A percentile compares a stretch with the other conserved stretches of the same genome.
phyloP scores from a whole-genome alignment of 2,797 vertebrate genomes.

The Ctenopoma kingsleyae region DNA sequence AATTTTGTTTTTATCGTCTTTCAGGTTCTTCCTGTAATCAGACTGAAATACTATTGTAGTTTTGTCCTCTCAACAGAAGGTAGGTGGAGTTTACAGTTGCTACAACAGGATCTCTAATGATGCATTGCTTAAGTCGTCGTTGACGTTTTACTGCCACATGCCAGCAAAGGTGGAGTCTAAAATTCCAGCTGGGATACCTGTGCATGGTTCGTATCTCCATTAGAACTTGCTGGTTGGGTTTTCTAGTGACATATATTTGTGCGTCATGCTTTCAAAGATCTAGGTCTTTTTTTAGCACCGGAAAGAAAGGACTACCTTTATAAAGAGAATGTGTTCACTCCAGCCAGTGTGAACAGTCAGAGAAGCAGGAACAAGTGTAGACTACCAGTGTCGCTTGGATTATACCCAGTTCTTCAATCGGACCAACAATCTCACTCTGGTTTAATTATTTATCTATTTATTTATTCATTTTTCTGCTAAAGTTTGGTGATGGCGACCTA shows the following conservation, averaged over 20 bases:
- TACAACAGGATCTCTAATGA: conserved; percentile 8
- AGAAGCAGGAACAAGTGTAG: neutral
- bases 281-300: conserved; percentile 29
- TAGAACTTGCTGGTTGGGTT: conserved; percentile 64
- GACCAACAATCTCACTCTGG: conserved; percentile 2
- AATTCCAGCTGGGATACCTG: conserved; percentile 25
- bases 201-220: neutral
- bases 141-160: neutral
- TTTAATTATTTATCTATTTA: conserved; percentile 11
- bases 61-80: neutral
- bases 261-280: conserved; percentile 47
- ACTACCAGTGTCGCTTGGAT: neutral
- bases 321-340: conserved; percentile 35
- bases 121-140: conserved; percentile 25
- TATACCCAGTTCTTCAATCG: neutral
- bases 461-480: conserved; percentile 5
- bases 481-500: conserved; percentile 90
- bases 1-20: neutral
- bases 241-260: conserved; percentile 30
- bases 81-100: neutral
- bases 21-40: neutral
- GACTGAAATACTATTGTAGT: neutral
- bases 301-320: conserved; percentile 12
- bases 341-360: neutral
- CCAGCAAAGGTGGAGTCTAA: conserved; percentile 25